A percentile compares a stretch with the other conserved stretches of the same genome.
Conservation (phyloP, 2,797 vertebrate genomes). For the Lerista edwardsae region DNA sequence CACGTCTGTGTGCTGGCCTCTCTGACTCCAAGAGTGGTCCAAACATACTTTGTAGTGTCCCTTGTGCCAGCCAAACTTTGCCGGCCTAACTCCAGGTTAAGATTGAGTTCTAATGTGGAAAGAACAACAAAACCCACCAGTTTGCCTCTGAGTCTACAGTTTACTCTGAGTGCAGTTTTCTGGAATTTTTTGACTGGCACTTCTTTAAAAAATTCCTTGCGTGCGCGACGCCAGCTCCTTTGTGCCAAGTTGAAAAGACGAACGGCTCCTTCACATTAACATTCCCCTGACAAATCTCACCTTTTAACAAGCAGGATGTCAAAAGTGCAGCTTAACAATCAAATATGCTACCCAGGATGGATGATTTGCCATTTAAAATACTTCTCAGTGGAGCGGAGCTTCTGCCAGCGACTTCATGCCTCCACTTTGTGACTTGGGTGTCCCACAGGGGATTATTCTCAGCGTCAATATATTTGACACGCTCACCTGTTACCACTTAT, state of each 20-base stretch:
- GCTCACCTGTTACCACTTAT: conserved; percentile 69
- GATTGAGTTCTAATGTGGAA: too few species aligned
- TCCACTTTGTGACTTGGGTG: conserved; percentile 46
- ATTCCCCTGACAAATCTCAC: conserved; percentile 35
- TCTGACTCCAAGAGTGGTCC: too few species aligned
- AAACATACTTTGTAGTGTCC: too few species aligned
- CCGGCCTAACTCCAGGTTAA: too few species aligned
- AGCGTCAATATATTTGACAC: conserved; percentile 67
- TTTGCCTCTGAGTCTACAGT: too few species aligned
- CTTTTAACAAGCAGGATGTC: conserved; percentile 37
- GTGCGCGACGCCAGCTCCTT: conserved; percentile 21
- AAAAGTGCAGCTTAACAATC: conserved; percentile 36
- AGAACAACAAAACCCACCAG: background rate
- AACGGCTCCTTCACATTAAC: conserved; percentile 41
- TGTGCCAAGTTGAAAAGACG: conserved; percentile 26
- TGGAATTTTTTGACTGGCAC: background rate
- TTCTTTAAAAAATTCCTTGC: background rate
- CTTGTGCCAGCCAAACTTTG: too few species aligned
- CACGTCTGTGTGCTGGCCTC: too few species aligned
- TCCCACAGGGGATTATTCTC: conserved; percentile 59
- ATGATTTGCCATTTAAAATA: conserved; percentile 20
- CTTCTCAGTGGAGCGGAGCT: conserved; percentile 27
- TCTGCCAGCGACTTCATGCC: conserved; percentile 33
- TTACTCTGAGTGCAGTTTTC: background rate
- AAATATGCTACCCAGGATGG: background rate